Conservation (phyloP, 2,888 invertebrate species). For the Polymixis flavicincta region DNA sequence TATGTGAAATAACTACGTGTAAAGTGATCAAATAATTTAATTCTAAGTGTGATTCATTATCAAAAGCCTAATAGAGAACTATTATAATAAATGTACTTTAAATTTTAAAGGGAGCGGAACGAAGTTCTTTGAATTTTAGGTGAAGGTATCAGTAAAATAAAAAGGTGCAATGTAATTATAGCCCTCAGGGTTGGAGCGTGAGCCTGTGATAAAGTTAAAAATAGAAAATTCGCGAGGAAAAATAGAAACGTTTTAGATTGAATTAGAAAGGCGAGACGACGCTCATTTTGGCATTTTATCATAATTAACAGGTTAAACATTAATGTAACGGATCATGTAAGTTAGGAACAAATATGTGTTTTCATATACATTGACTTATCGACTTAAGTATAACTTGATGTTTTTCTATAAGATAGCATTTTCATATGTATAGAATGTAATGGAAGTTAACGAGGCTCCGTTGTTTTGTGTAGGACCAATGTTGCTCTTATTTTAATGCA, state of each 20-base stretch:
- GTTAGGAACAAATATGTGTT: slow-evolving; percentile 80
- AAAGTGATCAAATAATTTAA: slow-evolving; percentile 62
- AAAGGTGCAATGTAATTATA: slow-evolving; percentile 84
- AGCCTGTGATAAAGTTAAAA: slow-evolving; percentile 88
- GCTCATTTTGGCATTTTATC: slow-evolving; percentile 75
- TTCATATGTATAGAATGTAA: slow-evolving; percentile 69
- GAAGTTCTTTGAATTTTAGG: slow-evolving; percentile 76
- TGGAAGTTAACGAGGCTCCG: slow-evolving; percentile 56
- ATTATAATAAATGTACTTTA: slow-evolving; percentile 65
- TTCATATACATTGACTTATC: slow-evolving; percentile 80
- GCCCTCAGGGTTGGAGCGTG: slow-evolving; percentile 86
- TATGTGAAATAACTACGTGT: slow-evolving; percentile 52
- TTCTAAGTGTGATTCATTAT: slow-evolving; percentile 71
- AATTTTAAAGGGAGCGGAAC: slow-evolving; percentile 75
- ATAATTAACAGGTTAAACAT: slow-evolving; percentile 48
- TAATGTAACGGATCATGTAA: slow-evolving; percentile 70
- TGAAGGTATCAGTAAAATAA: slow-evolving; percentile 77
- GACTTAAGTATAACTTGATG: slow-evolving; percentile 76
- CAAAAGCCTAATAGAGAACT: slow-evolving; percentile 74
- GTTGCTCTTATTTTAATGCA: slow-evolving; percentile 71
- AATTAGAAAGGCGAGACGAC: slow-evolving; percentile 78
- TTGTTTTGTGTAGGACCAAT: slow-evolving; percentile 82
- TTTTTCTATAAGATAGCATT: slow-evolving; percentile 81
- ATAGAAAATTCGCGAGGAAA: slow-evolving; percentile 75
- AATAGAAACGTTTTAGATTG: slow-evolving; percentile 73